Conservation (phyloP, 2,888 invertebrate species). For the Strigamia maritima region DNA sequence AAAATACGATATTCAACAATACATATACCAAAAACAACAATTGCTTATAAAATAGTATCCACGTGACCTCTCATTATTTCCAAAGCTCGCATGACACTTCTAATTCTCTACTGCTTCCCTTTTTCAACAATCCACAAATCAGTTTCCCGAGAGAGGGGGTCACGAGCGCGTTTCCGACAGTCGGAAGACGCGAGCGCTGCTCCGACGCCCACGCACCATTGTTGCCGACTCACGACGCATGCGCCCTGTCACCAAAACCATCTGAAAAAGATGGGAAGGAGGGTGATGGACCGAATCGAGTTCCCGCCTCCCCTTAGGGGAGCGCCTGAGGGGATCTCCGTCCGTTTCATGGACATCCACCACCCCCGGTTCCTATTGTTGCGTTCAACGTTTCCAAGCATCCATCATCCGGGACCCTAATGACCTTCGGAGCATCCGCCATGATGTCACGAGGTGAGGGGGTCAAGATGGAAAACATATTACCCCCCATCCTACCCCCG, state of each 20-base stretch:
- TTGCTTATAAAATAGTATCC: neutral
- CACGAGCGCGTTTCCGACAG: constrained; percentile 31
- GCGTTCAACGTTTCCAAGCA: neutral
- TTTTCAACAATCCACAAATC: constrained; percentile 18
- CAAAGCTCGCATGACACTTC: neutral
- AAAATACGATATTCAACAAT: no score
- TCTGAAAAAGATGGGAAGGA: constrained; percentile 1
- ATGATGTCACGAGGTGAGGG: constrained; percentile 34
- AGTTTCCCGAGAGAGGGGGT: constrained; percentile 8
- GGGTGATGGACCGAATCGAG: constrained; percentile 30
- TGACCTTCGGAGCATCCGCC: constrained; percentile 18
- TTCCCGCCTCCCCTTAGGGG: constrained; percentile 27
- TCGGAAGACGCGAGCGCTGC: constrained; percentile 28
- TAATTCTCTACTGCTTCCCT: neutral
- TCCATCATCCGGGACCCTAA: constrained; percentile 31
- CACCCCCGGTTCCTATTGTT: neutral
- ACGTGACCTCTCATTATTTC: neutral
- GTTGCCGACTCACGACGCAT: constrained; percentile 22
- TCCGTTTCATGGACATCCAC: neutral
- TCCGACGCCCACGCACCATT: constrained; percentile 31
- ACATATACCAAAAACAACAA: no score
- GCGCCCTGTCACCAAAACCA: constrained; percentile 31
- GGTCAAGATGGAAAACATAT: constrained; percentile 26
- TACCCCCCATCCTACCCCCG: neutral
- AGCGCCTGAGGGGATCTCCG: constrained; percentile 21